Conservation (phyloP, 2,888 invertebrate species). For the Girardia tigrina region DNA sequence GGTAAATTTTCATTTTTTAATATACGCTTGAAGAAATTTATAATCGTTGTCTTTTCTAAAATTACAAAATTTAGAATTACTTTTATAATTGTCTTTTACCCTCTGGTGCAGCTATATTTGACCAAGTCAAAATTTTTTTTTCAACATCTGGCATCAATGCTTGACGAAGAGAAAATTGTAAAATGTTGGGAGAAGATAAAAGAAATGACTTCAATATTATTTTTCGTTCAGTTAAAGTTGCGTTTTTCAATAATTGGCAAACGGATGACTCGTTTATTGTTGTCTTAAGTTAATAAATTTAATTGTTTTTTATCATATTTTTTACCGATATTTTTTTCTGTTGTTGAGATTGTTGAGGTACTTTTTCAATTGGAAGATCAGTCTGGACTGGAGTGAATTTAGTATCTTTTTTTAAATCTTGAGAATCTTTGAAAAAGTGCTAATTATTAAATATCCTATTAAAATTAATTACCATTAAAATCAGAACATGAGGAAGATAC, state of each 20-base stretch:
- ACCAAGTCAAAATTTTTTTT: constrained; percentile 14
- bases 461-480: too few species aligned
- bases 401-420: too few species aligned
- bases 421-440: too few species aligned
- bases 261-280: background rate
- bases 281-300: background rate
- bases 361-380: too few species aligned
- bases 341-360: too few species aligned
- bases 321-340: too few species aligned
- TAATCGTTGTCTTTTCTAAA: background rate
- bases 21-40: constrained; percentile 5
- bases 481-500: background rate
- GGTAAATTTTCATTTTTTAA: constrained; percentile 15
- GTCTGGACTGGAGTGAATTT: too few species aligned
- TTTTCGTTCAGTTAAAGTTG: background rate
- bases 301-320: too few species aligned
- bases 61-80: background rate
- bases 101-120: background rate
- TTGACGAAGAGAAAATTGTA: background rate
- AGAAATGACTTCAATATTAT: background rate
- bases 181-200: background rate
- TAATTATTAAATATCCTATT: too few species aligned
- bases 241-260: background rate
- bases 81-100: too few species aligned
- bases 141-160: constrained; percentile 9